Percentiles rank a stretch among this genome's conserved stretches.
These are phyloP conservation scores for Heliopora coerulea DNA, from an alignment of 92 coral and sea anemone genomes.

Conservation along the genomic window DNA sequence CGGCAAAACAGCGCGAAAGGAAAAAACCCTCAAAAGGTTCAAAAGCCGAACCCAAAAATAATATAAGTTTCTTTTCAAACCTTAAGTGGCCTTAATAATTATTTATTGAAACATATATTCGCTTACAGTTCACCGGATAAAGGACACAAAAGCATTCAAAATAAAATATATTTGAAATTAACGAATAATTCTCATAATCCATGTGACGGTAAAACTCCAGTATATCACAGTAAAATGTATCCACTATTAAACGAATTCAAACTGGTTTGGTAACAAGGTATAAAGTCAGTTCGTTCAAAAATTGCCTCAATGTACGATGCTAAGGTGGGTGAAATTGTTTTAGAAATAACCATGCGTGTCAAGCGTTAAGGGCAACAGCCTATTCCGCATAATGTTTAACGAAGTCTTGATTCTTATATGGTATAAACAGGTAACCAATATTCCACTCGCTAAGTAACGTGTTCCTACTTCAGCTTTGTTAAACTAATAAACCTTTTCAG, in stretches of 20 bases:
- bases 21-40: not conserved
- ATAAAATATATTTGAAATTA: slow-evolving; percentile 21
- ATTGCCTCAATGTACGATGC: not conserved
- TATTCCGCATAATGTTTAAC: too few species aligned
- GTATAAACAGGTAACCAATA: too few species aligned
- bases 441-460: too few species aligned
- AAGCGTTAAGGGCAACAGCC: too few species aligned
- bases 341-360: not conserved
- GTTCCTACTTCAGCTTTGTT: too few species aligned
- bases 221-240: slow-evolving; percentile 18
- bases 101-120: slow-evolving; percentile 24
- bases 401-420: too few species aligned
- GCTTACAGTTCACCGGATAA: slow-evolving; percentile 26
- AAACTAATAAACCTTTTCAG: too few species aligned
- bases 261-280: not conserved
- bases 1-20: not conserved
- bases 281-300: not conserved
- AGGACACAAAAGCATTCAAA: slow-evolving; percentile 13
- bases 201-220: slow-evolving; percentile 10
- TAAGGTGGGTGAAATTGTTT: too few species aligned
- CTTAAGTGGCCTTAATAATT: not conserved
- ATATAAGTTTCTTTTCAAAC: slow-evolving; percentile 4
- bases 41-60: not conserved
- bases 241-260: not conserved
- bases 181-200: not conserved